A percentile compares a stretch with the other conserved stretches of the same genome.
These are phyloP conservation scores for Camponotus pennsylvanicus DNA, from an alignment of 1,140 invertebrate genomes.

Conservation along the genomic window DNA sequence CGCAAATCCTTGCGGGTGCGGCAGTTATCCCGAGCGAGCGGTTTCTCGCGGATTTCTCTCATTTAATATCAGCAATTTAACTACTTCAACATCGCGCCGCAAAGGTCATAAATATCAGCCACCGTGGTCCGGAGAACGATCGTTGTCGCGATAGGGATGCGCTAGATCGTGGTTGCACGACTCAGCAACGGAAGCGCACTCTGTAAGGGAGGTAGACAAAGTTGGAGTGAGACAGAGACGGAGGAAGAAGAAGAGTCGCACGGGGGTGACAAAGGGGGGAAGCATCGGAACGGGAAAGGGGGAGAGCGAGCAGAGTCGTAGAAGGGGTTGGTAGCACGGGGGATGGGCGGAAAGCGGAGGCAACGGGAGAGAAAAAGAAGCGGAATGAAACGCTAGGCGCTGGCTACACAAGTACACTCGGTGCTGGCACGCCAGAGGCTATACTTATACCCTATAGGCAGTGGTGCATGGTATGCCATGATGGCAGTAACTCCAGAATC, in stretches of 20 bases:
- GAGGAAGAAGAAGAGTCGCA: constrained; percentile 58
- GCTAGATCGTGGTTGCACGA: constrained; percentile 82
- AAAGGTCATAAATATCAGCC: constrained; percentile 82
- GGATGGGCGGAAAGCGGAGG: constrained; percentile 47
- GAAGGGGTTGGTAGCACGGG: constrained; percentile 65
- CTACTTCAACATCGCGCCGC: constrained; percentile 81
- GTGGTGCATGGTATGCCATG: constrained; percentile 84
- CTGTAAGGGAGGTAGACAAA: constrained; percentile 59
- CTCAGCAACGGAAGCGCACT: constrained; percentile 65
- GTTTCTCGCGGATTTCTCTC: constrained; percentile 76
- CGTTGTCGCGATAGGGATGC: constrained; percentile 83
- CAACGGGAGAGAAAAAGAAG: constrained; percentile 65
- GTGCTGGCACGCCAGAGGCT: constrained; percentile 69
- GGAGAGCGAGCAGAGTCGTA: constrained; percentile 58
- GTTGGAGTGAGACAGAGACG: constrained; percentile 54
- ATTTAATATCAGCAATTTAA: constrained; percentile 85
- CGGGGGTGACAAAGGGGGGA: constrained; percentile 19
- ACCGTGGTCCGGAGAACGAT: constrained; percentile 81
- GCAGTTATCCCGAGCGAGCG: constrained; percentile 72
- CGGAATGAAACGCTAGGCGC: constrained; percentile 71
- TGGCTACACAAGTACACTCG: constrained; percentile 73
- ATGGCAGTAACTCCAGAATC: constrained; percentile 86
- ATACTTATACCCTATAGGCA: constrained; percentile 78
- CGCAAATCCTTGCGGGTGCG: constrained; percentile 51
- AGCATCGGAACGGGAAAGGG: constrained; percentile 32